Base-by-base conservation (phyloP, 64 coral and sea anemone species). In the Orbicella faveolata region DNA sequence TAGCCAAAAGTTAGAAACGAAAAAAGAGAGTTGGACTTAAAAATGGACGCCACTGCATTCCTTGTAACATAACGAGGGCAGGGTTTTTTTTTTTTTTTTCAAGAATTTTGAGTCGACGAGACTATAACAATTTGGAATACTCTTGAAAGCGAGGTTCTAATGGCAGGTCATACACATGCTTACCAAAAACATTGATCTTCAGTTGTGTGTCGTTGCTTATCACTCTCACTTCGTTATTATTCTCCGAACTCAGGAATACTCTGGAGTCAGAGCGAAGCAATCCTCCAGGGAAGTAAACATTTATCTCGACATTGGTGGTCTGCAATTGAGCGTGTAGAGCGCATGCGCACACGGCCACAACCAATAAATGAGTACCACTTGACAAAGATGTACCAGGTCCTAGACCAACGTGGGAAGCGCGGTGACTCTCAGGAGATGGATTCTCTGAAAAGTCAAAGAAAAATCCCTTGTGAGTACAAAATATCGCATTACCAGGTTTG, bases 191-290 rank as follows among this genome's bases (percentile, higher is more conserved):
- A 34, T 13, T 23, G 63, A 92, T 37, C 21, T 63, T 87, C 5
- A 61, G 12, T 19, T 26, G 75, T 10, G 75, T 92, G 23, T 78
- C 84, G 6, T 87, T 68, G 19, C 36, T 44, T 52, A 70, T 72
- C 18, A 70, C 61, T 44, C 52, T 66, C 3, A 92, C 26, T 69
- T 78, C 39, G 8, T 92, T 92, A 5, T 81, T 87, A 25, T 92
- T 87, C 26, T 92, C 90, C 54, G 79, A 75, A 12, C 79, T 87
- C 39, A 92, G 54, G 41, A 92, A 87, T 34, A 92, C 51, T 59
- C n/a, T 92, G 17, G 75, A 78, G 16, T 92, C 75, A 16, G 82
- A 74, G 16, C 62, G 61, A 4, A 92, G 37, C 57, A 92, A 92
- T 61, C 83, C 90, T 4, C 65, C 37, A 17, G 90, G 90, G 14